phyloP scores from a whole-genome alignment of 2,113 vertebrate species.

The Panthera uncia region DNA sequence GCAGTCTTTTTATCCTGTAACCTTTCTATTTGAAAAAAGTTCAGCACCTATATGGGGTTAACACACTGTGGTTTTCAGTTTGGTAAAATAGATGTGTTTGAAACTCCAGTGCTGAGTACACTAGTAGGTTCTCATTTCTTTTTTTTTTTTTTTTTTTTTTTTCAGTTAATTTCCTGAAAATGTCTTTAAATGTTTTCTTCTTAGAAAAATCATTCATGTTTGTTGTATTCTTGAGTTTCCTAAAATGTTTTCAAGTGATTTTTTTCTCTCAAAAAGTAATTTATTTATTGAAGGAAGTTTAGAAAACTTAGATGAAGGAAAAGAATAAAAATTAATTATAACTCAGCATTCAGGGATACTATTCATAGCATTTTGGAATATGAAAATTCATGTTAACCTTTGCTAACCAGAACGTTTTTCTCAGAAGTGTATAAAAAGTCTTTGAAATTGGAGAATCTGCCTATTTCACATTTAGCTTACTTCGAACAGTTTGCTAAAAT shows the following conservation, averaged over 20 bases:
- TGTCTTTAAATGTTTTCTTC: not conserved
- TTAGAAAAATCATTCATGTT: not conserved
- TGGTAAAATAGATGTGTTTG: slow-evolving; percentile 26
- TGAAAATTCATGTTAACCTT: not conserved
- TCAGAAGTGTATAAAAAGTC: not conserved
- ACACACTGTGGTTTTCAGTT: slow-evolving; percentile 45
- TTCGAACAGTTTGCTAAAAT: not conserved
- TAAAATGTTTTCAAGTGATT: not conserved
- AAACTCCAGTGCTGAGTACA: not conserved
- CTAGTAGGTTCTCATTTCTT: not conserved
- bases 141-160: not conserved
- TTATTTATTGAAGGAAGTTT: not conserved
- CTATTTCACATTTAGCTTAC: not conserved
- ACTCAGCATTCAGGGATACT: not conserved
- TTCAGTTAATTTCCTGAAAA: not conserved
- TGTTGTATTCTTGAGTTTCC: not conserved
- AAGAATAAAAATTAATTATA: slow-evolving; percentile 2
- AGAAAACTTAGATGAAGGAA: not conserved
- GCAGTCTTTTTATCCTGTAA: not conserved
- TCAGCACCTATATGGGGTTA: slow-evolving; percentile 62
- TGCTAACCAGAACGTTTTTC: not conserved
- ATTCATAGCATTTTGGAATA: not conserved
- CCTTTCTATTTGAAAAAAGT: not conserved
- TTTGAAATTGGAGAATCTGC: not conserved
- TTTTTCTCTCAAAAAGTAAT: slow-evolving; percentile 11